Conservation (phyloP, 1,140 invertebrate species). For the Himalopsyche phryganea region DNA sequence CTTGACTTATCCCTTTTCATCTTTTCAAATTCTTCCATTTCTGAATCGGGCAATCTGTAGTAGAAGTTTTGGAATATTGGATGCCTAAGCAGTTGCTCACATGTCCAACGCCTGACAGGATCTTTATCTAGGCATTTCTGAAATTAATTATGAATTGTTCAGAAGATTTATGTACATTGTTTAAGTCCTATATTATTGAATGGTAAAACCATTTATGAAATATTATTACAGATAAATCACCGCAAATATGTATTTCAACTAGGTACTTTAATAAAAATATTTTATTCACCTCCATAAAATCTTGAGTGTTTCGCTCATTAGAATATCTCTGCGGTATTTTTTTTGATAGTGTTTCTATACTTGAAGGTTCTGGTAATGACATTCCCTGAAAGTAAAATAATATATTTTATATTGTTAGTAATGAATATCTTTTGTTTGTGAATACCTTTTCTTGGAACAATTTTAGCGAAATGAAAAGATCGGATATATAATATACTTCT, state of each 20-base stretch:
- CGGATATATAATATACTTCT: too few species aligned
- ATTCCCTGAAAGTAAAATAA: conserved; percentile 67
- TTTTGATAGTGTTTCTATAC: conserved; percentile 76
- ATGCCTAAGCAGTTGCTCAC: conserved; percentile 86
- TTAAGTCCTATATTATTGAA: too few species aligned
- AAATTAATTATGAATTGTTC: background rate
- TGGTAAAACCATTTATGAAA: too few species aligned
- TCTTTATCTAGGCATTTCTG: conserved; percentile 95
- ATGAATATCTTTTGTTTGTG: too few species aligned
- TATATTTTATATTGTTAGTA: too few species aligned
- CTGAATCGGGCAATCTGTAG: conserved; percentile 69
- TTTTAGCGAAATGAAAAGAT: too few species aligned
- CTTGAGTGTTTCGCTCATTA: conserved; percentile 65
- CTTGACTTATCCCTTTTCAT: conserved; percentile 59
- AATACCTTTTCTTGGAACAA: too few species aligned
- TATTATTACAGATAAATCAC: too few species aligned
- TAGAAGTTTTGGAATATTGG: conserved; percentile 82
- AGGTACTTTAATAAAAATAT: too few species aligned
- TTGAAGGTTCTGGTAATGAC: conserved; percentile 86
- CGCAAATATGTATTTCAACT: too few species aligned
- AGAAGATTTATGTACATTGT: background rate
- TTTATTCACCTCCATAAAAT: conserved; percentile 78
- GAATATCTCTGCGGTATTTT: conserved; percentile 71
- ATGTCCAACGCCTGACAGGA: conserved; percentile 84
- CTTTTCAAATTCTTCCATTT: conserved; percentile 69